phyloP scores from a whole-genome alignment of 2,113 vertebrate species.

The Bubo blakistoni region DNA sequence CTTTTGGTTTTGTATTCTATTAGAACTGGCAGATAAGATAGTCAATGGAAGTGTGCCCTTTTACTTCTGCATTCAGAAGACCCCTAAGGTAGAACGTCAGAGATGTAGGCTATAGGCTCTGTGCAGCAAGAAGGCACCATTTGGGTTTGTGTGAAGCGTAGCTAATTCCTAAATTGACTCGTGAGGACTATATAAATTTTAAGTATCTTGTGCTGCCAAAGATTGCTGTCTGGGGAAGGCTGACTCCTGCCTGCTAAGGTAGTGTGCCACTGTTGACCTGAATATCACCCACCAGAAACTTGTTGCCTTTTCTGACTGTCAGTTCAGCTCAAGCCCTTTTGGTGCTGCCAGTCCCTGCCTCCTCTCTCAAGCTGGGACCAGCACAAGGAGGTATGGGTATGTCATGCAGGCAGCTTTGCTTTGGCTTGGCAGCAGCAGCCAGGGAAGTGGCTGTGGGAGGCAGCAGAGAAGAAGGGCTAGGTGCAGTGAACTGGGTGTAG shows the following conservation, averaged over 20 bases:
- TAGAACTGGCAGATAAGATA: background rate
- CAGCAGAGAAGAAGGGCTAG: background rate
- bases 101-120: background rate
- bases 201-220: background rate
- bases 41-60: background rate
- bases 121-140: background rate
- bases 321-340: background rate
- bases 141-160: background rate
- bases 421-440: background rate
- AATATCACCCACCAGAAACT: background rate
- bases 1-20: background rate
- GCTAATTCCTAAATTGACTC: background rate
- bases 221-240: background rate
- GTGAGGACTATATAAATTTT: background rate
- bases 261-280: background rate
- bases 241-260: background rate
- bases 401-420: background rate
- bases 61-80: background rate
- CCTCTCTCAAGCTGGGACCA: background rate
- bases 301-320: background rate
- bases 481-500: background rate
- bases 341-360: rapidly evolving
- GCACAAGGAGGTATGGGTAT: rapidly evolving
- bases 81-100: background rate
- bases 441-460: background rate